Evolutionary conservation across 2,888 invertebrate genomes (phyloP).

Genomic region (Xanthostigma xanthostigma): DNA sequence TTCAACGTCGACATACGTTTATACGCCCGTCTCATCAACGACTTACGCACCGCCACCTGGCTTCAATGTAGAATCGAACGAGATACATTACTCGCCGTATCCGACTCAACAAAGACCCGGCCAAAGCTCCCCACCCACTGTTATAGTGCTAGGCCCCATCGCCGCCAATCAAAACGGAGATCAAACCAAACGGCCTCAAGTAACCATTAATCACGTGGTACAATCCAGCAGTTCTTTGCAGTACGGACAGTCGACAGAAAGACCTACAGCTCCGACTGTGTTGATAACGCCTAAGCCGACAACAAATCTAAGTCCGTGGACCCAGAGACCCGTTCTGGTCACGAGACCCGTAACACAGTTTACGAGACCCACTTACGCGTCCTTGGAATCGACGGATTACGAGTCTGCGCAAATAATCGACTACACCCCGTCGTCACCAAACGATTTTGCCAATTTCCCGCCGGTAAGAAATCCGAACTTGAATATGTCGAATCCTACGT

Average conservation of each 20-base stretch:
- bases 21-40: no score
- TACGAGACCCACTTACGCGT: neutral
- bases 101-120: slow-evolving; percentile 21
- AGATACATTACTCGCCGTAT: slow-evolving; percentile 12
- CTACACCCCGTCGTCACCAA: slow-evolving; percentile 36
- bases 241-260: slow-evolving; percentile 31
- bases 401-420: slow-evolving; percentile 27
- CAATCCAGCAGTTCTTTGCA: slow-evolving; percentile 38
- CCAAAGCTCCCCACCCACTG: slow-evolving; percentile 37
- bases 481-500: slow-evolving; percentile 47
- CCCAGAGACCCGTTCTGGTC: slow-evolving; percentile 17
- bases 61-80: slow-evolving; percentile 9
- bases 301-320: slow-evolving; percentile 17
- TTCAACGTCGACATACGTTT: slow-evolving; percentile 13
- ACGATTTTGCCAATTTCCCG: slow-evolving; percentile 66
- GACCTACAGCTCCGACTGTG: slow-evolving; percentile 41
- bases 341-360: slow-evolving; percentile 1
- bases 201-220: slow-evolving; percentile 46
- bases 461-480: slow-evolving; percentile 73
- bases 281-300: slow-evolving; percentile 56
- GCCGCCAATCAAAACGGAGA: slow-evolving; percentile 20
- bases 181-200: slow-evolving; percentile 26
- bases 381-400: slow-evolving; percentile 15
- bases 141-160: slow-evolving; percentile 40
- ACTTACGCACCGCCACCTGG: no score